Evolutionary conservation across 2,797 vertebrate genomes (phyloP).

Genomic region (Hyperoplus lanceolatus): DNA sequence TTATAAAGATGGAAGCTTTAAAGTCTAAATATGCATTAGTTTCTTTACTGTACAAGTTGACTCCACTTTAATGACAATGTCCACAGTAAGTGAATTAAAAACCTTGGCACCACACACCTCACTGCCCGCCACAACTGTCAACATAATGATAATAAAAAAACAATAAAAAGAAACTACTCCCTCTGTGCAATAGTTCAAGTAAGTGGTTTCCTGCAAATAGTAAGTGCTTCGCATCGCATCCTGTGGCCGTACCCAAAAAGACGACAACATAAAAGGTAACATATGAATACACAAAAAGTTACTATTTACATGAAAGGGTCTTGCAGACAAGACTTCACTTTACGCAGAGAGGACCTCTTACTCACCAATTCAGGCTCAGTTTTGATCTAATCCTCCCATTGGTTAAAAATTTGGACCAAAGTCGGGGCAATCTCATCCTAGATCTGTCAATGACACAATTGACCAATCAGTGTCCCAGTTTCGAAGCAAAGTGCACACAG

Average conservation of each 20-base stretch:
- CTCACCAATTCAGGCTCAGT: constrained; percentile 74
- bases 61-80: constrained; percentile 51
- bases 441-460: constrained; percentile 65
- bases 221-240: constrained; percentile 72
- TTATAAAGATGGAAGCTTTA: constrained; percentile 69
- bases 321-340: constrained; percentile 66
- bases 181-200: constrained; percentile 85
- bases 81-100: constrained; percentile 60
- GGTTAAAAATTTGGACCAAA: constrained; percentile 69
- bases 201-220: constrained; percentile 78
- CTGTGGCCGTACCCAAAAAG: constrained; percentile 75
- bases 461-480: constrained; percentile 69
- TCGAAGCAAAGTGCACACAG: constrained; percentile 33
- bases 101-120: constrained; percentile 79
- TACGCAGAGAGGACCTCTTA: constrained; percentile 67
- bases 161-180: constrained; percentile 70
- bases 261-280: constrained; percentile 73
- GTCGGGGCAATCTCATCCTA: constrained; percentile 61
- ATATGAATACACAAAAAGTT: constrained; percentile 77
- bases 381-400: constrained; percentile 69
- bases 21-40: constrained; percentile 64
- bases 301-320: constrained; percentile 74
- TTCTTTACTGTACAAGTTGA: constrained; percentile 60
- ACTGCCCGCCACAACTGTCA: constrained; percentile 68
- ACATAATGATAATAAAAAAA: constrained; percentile 57